These are phyloP conservation scores for Diabrotica balteata DNA, from an alignment of 2,888 invertebrate species.

Conservation along the genomic window DNA sequence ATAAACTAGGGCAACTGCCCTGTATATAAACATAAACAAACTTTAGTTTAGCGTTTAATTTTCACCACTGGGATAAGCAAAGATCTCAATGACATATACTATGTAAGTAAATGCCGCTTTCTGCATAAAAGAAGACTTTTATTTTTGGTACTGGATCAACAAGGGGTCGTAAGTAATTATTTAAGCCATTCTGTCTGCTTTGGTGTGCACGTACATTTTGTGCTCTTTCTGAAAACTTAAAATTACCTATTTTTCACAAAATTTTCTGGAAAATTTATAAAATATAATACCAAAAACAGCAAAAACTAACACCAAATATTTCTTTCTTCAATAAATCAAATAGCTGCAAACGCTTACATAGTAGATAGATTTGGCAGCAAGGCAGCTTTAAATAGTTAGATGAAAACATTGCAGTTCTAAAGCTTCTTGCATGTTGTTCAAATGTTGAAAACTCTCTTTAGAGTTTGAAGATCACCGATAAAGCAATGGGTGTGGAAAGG, in stretches of 20 bases:
- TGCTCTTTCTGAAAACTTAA: not conserved
- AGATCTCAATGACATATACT: no score
- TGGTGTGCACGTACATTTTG: not conserved
- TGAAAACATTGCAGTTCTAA: conserved; percentile 18
- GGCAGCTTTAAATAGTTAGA: conserved; percentile 26
- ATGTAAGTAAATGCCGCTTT: no score
- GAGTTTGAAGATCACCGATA: not conserved
- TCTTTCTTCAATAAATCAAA: not conserved
- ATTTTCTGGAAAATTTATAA: no score
- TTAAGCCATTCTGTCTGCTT: not conserved
- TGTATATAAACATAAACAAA: no score
- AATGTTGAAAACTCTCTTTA: conserved; percentile 11
- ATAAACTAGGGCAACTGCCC: no score
- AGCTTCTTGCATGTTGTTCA: conserved; percentile 30
- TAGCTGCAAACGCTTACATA: conserved; percentile 20
- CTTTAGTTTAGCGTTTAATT: no score
- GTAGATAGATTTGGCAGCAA: conserved; percentile 24
- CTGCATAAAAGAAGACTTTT: no score
- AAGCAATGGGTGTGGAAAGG: not conserved
- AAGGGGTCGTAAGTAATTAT: not conserved
- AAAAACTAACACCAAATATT: no score
- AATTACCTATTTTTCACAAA: no score
- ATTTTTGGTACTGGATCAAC: not conserved
- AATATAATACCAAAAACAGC: no score
- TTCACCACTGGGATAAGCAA: no score